Evolutionary conservation across 2,113 vertebrate species (phyloP), one percentile per base, ranked within the genome.

Genomic region (Orthonyx spaldingii): DNA sequence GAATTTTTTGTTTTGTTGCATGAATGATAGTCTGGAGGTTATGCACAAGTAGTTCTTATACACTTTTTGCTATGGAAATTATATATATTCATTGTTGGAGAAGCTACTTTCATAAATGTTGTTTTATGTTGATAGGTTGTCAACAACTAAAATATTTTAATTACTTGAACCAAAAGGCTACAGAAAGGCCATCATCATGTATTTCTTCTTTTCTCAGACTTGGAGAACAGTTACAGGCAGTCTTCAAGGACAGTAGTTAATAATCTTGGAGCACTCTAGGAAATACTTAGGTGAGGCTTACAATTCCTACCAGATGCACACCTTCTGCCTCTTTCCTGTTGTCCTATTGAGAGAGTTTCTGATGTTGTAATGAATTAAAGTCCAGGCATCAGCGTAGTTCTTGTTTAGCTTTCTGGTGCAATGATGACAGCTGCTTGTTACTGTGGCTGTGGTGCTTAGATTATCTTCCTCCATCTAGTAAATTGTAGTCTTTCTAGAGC

Each of bases 161-260:
- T 75, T 89, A 57, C 37, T 86, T 94, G 59, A 42, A 39, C 39
- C 26, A 50, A 39, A 90, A 83, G 80, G 23, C 55, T 47, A 27
- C 35, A 42, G 15, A 64, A 71, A 87, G 52, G 23, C 28, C 46
- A 14, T 95, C 47, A 28, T 68, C 2, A 1, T 70, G 7, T 78
- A 28, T 89, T 84, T 97, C 60, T 96, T 89, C 60, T 83, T 89
- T 77, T 89, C 93, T 94, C 59, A 82, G 87, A 70, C 35, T 82
- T 84, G 44, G 69, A 76, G 20, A 84, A 24, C 65, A 84, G 44
- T 91, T 95, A 39, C 28, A 93, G 78, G 61, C 77, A 85, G 66
- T 49, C 66, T 65, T 84, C 70, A 85, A 69, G 70, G 50, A 33
- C 37, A 72, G 1, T 87, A 87, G 65, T 86, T 94, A 71, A 63